A percentile compares a stretch with the other conserved stretches of the same genome.
phyloP scores from a whole-genome alignment of 2,113 vertebrate species.

The Lucifuga dentata region DNA sequence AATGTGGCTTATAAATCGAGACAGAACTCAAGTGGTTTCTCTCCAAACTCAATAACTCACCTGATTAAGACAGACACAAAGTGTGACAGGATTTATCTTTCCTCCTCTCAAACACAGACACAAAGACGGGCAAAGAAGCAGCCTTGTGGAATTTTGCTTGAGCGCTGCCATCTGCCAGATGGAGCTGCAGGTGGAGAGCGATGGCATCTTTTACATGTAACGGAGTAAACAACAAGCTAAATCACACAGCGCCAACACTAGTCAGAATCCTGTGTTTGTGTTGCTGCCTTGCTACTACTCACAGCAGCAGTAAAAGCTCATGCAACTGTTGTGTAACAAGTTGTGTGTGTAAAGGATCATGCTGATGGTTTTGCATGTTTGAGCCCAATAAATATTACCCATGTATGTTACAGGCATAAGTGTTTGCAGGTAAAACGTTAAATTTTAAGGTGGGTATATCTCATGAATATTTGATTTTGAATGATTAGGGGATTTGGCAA shows the following conservation, averaged over 20 bases:
- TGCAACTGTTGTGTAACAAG: conserved; percentile 12
- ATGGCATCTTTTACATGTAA: background rate
- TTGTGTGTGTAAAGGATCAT: background rate
- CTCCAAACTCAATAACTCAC: conserved; percentile 64
- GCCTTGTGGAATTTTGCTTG: background rate
- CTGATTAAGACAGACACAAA: conserved; percentile 10
- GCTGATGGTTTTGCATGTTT: too few species aligned
- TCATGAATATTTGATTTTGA: too few species aligned
- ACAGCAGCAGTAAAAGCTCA: conserved; percentile 5
- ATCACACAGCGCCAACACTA: conserved; percentile 17
- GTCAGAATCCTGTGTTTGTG: conserved; percentile 13
- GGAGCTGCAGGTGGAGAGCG: background rate
- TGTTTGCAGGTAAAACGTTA: too few species aligned
- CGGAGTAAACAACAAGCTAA: conserved; percentile 8
- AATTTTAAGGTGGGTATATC: too few species aligned
- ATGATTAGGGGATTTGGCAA: too few species aligned
- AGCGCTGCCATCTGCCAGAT: conserved; percentile 1
- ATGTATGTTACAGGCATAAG: too few species aligned
- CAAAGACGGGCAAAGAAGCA: background rate
- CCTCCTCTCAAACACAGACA: background rate
- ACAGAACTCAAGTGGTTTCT: conserved; percentile 61
- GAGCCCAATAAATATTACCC: too few species aligned
- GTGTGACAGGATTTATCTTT: conserved; percentile 37
- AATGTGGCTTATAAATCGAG: conserved; percentile 59
- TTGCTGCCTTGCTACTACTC: background rate